phyloP scores from a whole-genome alignment of 2,113 vertebrate genomes.

The Scophthalmus maximus region DNA sequence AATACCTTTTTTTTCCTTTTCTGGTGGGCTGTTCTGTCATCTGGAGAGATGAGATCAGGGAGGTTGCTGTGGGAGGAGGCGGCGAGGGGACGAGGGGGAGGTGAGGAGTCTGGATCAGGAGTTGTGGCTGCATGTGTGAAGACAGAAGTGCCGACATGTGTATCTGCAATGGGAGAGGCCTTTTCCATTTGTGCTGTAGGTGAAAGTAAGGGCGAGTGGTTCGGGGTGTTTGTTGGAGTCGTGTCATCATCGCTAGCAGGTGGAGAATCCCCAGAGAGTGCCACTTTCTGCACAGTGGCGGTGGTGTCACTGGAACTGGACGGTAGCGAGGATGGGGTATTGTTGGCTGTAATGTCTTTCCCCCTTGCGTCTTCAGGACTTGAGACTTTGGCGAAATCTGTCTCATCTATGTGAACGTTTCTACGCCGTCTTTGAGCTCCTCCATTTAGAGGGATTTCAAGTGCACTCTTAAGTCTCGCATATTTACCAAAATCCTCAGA shows the following conservation, averaged over 20 bases:
- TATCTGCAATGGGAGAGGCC: not conserved
- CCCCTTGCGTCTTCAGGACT: constrained; percentile 18
- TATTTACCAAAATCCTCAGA: constrained; percentile 31
- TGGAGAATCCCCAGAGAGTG: not conserved
- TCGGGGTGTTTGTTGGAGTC: constrained; percentile 72
- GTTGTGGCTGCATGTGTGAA: not conserved
- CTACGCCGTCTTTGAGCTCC: not conserved
- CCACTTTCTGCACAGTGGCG: constrained; percentile 1
- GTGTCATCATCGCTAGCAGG: constrained; percentile 57
- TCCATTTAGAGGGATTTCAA: constrained; percentile 49
- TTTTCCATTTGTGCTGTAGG: not conserved
- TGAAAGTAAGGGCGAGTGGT: constrained; percentile 31
- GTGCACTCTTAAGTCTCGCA: constrained; percentile 26
- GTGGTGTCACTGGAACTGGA: constrained; percentile 20
- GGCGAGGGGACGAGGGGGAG: not conserved
- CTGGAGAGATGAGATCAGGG: constrained; percentile 8
- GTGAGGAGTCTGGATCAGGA: not conserved
- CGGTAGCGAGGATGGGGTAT: not conserved
- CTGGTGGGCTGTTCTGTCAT: not conserved
- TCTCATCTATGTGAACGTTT: constrained; percentile 62
- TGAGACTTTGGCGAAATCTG: constrained; percentile 57
- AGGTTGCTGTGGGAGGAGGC: constrained; percentile 27
- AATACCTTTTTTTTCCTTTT: constrained; percentile 39
- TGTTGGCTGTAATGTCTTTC: not conserved
- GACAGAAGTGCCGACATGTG: constrained; percentile 3